Conservation (phyloP, 2,888 invertebrate species). For the Sesamia inferens region DNA sequence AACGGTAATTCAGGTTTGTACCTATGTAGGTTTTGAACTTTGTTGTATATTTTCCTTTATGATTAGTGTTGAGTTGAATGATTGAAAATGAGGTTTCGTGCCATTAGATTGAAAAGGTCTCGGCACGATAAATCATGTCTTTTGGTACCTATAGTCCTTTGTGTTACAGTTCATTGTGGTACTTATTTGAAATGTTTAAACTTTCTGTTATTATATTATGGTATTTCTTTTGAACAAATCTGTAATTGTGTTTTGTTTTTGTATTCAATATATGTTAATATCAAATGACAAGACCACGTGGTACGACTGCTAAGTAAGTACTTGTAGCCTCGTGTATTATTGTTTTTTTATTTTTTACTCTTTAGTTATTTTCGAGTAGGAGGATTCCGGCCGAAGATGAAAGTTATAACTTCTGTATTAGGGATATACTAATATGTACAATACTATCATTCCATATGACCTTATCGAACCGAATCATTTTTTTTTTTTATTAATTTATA, state of each 20-base stretch:
- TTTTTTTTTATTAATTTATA: no score
- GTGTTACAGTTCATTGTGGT: neutral
- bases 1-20: conserved; percentile 84
- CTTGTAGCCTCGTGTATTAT: neutral
- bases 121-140: conserved; percentile 28
- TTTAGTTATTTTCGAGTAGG: neutral
- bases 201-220: neutral
- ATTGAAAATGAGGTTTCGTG: conserved; percentile 24
- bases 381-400: neutral
- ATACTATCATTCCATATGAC: no score
- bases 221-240: neutral
- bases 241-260: neutral
- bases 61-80: conserved; percentile 32
- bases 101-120: conserved; percentile 21
- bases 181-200: neutral
- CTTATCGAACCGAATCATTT: no score
- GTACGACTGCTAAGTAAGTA: neutral
- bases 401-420: neutral
- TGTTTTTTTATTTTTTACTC: neutral
- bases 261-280: neutral
- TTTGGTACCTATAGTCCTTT: neutral
- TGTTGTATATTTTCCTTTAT: conserved; percentile 51
- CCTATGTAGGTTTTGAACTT: conserved; percentile 58
- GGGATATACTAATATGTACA: neutral
- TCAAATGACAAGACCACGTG: neutral